A percentile compares a stretch with the other conserved stretches of the same genome.
Conservation (phyloP, 2,113 vertebrate genomes). For the Osmerus mordax region DNA sequence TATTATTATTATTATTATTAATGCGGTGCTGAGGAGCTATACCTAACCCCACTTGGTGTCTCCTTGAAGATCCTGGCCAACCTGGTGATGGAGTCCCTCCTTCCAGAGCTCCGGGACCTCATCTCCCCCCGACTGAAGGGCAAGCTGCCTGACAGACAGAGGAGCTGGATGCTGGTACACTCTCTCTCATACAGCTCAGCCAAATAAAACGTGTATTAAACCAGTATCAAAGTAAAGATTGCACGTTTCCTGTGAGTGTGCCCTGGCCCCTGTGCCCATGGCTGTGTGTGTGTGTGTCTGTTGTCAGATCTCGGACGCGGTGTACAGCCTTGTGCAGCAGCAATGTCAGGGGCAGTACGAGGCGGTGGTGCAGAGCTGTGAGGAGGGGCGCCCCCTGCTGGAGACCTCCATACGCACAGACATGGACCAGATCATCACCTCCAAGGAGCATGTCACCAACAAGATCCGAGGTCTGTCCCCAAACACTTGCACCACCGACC, state of each 20-base stretch:
- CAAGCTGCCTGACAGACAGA: conserved; percentile 84
- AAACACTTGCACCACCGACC: neutral
- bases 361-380: conserved; percentile 65
- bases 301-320: conserved; percentile 83
- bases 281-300: neutral
- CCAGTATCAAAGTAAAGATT: neutral
- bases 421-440: conserved; percentile 96
- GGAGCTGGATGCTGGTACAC: conserved; percentile 87
- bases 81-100: conserved; percentile 91
- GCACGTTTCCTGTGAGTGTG: neutral
- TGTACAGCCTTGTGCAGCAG: conserved; percentile 82
- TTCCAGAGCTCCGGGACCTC: conserved; percentile 78
- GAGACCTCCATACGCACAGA: conserved; percentile 86
- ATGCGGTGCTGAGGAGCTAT: too few species aligned
- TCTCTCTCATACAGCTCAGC: neutral
- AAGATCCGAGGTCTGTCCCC: conserved; percentile 83
- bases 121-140: conserved; percentile 87
- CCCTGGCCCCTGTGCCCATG: neutral
- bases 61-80: conserved; percentile 84
- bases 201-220: neutral
- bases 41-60: neutral
- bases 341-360: conserved; percentile 77
- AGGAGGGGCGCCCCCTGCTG: conserved; percentile 71
- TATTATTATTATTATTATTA: too few species aligned
- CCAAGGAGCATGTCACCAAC: conserved; percentile 90